phyloP scores from a whole-genome alignment of 2,113 vertebrate genomes.

The Syrrhaptes paradoxus region DNA sequence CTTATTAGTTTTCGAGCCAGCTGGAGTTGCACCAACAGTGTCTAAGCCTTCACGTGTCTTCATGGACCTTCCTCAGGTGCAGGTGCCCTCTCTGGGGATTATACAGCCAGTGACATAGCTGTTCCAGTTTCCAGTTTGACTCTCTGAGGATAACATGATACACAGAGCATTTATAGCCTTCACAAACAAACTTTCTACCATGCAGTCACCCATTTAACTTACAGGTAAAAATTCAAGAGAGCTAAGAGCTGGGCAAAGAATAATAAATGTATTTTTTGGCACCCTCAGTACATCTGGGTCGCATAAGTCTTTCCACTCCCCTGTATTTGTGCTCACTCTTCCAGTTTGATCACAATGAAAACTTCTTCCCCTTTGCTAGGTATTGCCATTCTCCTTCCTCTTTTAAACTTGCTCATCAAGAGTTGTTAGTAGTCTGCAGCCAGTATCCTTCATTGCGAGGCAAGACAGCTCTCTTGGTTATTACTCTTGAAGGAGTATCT shows the following conservation, averaged over 20 bases:
- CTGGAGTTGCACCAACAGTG: background rate
- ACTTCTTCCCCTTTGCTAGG: background rate
- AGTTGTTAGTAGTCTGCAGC: background rate
- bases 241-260: background rate
- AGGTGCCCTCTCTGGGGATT: background rate
- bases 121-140: background rate
- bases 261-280: rapidly evolving
- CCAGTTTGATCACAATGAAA: background rate
- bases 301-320: background rate
- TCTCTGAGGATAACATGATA: background rate
- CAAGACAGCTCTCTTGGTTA: background rate
- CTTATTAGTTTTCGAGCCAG: background rate
- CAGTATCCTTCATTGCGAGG: background rate
- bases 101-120: background rate
- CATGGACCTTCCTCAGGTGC: background rate
- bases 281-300: background rate
- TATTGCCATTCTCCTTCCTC: background rate
- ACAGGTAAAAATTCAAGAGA: background rate
- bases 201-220: background rate
- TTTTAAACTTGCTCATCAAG: background rate
- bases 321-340: background rate
- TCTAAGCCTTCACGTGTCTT: background rate
- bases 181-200: background rate
- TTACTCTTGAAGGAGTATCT: background rate
- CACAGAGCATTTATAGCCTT: background rate